Percentiles rank a stretch among this genome's conserved stretches.
These are phyloP conservation scores for Drosophila mojavensis DNA, from an alignment of 1,140 invertebrate genomes.

Conservation along the genomic window DNA sequence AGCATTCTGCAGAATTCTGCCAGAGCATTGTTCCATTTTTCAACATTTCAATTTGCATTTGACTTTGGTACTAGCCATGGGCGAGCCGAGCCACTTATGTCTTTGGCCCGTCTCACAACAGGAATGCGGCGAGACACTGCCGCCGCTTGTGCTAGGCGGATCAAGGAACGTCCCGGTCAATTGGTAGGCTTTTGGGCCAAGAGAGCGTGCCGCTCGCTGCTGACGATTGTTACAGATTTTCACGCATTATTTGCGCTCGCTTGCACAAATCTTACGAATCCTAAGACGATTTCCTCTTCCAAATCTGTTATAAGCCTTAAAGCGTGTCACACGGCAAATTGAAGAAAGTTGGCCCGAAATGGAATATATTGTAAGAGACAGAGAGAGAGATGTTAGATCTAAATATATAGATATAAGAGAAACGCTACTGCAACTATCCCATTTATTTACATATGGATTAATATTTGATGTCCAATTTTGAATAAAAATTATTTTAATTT, in stretches of 20 bases:
- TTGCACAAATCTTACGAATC: slow-evolving; percentile 59
- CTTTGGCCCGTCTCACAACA: slow-evolving; percentile 34
- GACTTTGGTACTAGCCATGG: slow-evolving; percentile 62
- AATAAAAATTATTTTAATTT: not conserved
- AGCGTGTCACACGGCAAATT: slow-evolving; percentile 80
- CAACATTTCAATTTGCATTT: slow-evolving; percentile 81
- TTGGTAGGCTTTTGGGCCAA: slow-evolving; percentile 16
- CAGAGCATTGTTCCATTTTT: slow-evolving; percentile 43
- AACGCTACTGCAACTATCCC: not conserved
- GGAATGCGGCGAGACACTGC: slow-evolving; percentile 21
- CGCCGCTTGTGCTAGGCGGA: slow-evolving; percentile 49
- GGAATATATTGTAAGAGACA: not conserved
- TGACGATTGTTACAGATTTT: slow-evolving; percentile 62
- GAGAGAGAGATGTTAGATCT: too few relatives aligned
- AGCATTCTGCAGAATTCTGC: slow-evolving; percentile 48
- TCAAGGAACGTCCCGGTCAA: slow-evolving; percentile 45
- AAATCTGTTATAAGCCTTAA: slow-evolving; percentile 79
- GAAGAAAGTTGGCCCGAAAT: slow-evolving; percentile 43
- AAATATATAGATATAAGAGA: not conserved
- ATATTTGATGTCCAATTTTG: too few relatives aligned
- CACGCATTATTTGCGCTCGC: slow-evolving; percentile 51
- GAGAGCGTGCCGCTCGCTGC: slow-evolving; percentile 39
- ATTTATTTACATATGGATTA: too few relatives aligned
- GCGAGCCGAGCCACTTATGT: slow-evolving; percentile 71
- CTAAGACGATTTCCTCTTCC: slow-evolving; percentile 62